A percentile compares a stretch with the other conserved stretches of the same genome.
phyloP scores from a whole-genome alignment of 1,140 invertebrate species.

The Cydia pomonella region DNA sequence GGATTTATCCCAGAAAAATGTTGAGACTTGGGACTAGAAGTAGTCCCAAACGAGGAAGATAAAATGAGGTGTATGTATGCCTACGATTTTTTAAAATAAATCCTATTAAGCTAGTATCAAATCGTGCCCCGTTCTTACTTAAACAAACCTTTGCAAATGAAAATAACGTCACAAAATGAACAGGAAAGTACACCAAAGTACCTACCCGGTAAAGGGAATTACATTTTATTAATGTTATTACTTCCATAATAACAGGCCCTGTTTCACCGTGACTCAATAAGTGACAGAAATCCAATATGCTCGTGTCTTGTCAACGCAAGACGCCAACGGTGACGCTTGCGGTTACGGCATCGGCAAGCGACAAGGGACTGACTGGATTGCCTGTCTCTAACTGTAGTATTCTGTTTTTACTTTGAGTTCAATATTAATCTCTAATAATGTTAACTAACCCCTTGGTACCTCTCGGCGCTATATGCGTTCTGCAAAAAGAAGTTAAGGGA shows the following conservation, averaged over 20 bases:
- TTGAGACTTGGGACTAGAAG: no score
- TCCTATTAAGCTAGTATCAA: no score
- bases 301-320: slow-evolving; percentile 54
- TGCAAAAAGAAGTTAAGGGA: no score
- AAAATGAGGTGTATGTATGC: no score
- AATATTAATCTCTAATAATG: no score
- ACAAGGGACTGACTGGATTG: background rate
- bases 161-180: background rate
- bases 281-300: slow-evolving; percentile 63
- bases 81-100: no score
- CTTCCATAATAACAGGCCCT: background rate
- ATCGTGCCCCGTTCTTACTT: background rate
- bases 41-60: no score
- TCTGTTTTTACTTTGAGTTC: background rate
- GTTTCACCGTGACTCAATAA: slow-evolving; percentile 56
- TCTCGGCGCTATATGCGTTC: no score
- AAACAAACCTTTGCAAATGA: background rate
- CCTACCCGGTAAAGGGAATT: background rate
- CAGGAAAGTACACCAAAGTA: slow-evolving; percentile 11
- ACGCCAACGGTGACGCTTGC: slow-evolving; percentile 34
- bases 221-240: slow-evolving; percentile 5
- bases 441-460: no score
- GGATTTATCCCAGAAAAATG: no score
- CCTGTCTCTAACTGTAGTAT: background rate
- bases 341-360: background rate